These are phyloP conservation scores for Drosophila sproati DNA, from an alignment of 1,140 invertebrate genomes.

Conservation along the genomic window DNA sequence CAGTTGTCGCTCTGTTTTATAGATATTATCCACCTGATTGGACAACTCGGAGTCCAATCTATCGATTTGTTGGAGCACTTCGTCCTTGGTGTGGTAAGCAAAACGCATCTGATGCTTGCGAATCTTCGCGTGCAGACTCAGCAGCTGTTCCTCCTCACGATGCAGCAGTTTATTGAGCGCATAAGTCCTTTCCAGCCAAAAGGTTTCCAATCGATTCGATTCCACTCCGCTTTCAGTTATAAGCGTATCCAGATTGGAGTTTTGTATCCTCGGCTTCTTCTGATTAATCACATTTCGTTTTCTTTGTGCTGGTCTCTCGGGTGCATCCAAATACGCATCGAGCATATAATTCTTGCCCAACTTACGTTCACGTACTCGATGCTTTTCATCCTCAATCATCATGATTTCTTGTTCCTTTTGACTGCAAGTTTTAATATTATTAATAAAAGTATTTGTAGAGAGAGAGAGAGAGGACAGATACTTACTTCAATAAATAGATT, in stretches of 20 bases:
- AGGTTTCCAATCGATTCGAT: constrained; percentile 85
- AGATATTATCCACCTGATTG: constrained; percentile 87
- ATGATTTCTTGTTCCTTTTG: constrained; percentile 92
- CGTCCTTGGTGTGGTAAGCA: constrained; percentile 85
- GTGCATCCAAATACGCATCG: constrained; percentile 89
- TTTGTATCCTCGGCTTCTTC: constrained; percentile 27
- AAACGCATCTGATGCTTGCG: constrained; percentile 88
- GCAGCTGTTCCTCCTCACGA: constrained; percentile 89
- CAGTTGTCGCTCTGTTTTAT: constrained; percentile 87
- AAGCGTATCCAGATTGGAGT: neutral
- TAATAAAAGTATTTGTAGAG: neutral
- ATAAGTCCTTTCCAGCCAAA: constrained; percentile 89
- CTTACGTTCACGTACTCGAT: constrained; percentile 88
- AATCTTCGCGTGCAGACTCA: constrained; percentile 88
- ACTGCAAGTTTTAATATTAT: constrained; percentile 79
- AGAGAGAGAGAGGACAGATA: constrained; percentile 3
- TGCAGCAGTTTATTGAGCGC: constrained; percentile 90
- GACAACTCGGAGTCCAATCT: constrained; percentile 86
- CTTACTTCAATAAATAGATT: constrained; percentile 87
- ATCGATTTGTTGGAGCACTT: constrained; percentile 70
- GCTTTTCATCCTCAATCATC: constrained; percentile 90
- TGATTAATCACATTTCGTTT: constrained; percentile 16
- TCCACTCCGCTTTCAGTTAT: neutral
- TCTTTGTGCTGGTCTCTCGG: constrained; percentile 85
- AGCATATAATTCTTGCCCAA: constrained; percentile 93